Conservation (phyloP, 2,797 vertebrate species). For the Oreochromis mossambicus region DNA sequence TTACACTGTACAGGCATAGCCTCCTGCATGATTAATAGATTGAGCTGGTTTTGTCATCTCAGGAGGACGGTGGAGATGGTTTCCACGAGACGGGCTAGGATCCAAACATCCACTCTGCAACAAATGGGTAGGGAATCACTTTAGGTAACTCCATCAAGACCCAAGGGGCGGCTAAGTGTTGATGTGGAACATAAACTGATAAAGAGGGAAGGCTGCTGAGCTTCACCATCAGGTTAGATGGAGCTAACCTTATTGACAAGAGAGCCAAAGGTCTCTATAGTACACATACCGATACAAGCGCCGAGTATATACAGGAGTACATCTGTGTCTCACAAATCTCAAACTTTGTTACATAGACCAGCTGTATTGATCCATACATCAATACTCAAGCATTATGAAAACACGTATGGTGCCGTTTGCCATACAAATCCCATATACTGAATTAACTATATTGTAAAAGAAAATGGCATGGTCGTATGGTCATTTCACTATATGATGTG, state of each 20-base stretch:
- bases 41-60: conserved; percentile 61
- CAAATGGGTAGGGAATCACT: conserved; percentile 60
- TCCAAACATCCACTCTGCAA: conserved; percentile 59
- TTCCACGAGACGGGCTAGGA: conserved; percentile 43
- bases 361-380: neutral
- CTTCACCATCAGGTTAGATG: neutral
- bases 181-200: conserved; percentile 40
- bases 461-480: neutral
- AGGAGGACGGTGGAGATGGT: conserved; percentile 55
- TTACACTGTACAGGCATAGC: conserved; percentile 55
- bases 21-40: conserved; percentile 75
- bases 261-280: neutral
- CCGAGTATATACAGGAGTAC: neutral
- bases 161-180: conserved; percentile 37
- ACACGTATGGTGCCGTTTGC: neutral
- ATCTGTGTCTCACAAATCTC: neutral
- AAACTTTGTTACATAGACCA: neutral
- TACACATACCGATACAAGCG: neutral
- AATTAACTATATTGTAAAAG: neutral
- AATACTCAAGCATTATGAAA: neutral
- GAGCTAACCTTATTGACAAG: neutral
- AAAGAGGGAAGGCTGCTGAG: conserved; percentile 12
- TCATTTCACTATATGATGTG: neutral
- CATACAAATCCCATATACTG: neutral
- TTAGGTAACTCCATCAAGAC: conserved; percentile 52